Evolutionary conservation across 2,113 vertebrate genomes (phyloP), one percentile per base, ranked within the genome.

Genomic region (Notothenia rossii): DNA sequence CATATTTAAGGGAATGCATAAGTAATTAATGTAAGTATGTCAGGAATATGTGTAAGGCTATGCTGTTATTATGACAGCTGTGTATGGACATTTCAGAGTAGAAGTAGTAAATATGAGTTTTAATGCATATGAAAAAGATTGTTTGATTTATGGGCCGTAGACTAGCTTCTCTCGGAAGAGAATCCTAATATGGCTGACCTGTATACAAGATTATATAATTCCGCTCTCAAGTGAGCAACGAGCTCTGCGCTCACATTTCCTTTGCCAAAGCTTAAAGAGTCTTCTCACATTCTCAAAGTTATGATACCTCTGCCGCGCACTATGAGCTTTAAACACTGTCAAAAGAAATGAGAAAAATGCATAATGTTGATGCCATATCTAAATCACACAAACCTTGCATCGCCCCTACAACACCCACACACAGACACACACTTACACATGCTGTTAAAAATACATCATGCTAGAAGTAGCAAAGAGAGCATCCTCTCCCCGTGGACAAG

Each of bases 401-500:
- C 62, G 53, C 74, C 66, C 17, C 40, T 75, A 25, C 40, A 74
- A 81, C 90, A 75, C 85, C 83, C 81, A 77, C 80, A 72, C 89
- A 72, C 76, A 69, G 86, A 75, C 76, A 68, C 73, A 66, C 79
- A 86, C 70, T 70, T 49, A 67, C 74, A 68, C 83, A 80, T 74
- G 83, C 70, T 74, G 81, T 81, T 87, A 86, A 87, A 91, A 86
- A 89, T 89, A 79, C 69, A 87, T 80, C 75, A 86, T 73, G 75
- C 78, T 65, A 75, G 79, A 87, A 72, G 84, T 65, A 81, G 72
- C 75, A 69, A 54, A 81, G 87, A 86, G 54, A 88, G 85, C 78
- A 87, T 43, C 40, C 75, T 86, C 25, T 79, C 82, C 78, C 85
- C 12, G 25, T 66, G 75, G 82, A 88, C 63, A 0, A 77, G 75